phyloP scores from a whole-genome alignment of 2,797 vertebrate genomes.

The Silurus lanzhouensis region DNA sequence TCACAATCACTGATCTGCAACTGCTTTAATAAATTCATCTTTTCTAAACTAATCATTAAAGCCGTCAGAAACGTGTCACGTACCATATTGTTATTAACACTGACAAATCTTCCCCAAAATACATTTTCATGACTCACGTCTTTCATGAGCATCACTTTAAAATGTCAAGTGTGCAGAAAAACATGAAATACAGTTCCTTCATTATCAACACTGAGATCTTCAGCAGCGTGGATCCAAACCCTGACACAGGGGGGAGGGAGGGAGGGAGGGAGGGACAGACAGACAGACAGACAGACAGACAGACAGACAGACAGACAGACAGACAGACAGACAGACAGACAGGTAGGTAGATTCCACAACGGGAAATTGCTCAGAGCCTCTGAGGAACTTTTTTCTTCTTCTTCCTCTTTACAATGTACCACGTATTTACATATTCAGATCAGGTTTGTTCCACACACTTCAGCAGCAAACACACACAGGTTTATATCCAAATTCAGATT shows the following conservation, averaged over 20 bases:
- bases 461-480: neutral
- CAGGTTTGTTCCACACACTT: neutral
- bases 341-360: too few species aligned
- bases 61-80: neutral
- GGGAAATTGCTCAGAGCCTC: too few species aligned
- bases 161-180: neutral
- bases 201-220: neutral
- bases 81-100: neutral
- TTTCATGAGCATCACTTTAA: neutral
- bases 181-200: neutral
- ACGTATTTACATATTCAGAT: neutral
- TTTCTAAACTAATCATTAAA: neutral
- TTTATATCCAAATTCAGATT: too few species aligned
- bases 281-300: too few species aligned
- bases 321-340: too few species aligned
- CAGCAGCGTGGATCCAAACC: neutral
- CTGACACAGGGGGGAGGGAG: too few species aligned
- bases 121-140: neutral
- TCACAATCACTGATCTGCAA: neutral
- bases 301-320: too few species aligned
- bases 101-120: neutral
- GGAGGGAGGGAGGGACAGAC: too few species aligned
- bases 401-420: neutral
- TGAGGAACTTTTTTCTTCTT: neutral
- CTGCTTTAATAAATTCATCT: neutral